Evolutionary conservation across 2,797 vertebrate species (phyloP).

Genomic region (Etheostoma nigrum): DNA sequence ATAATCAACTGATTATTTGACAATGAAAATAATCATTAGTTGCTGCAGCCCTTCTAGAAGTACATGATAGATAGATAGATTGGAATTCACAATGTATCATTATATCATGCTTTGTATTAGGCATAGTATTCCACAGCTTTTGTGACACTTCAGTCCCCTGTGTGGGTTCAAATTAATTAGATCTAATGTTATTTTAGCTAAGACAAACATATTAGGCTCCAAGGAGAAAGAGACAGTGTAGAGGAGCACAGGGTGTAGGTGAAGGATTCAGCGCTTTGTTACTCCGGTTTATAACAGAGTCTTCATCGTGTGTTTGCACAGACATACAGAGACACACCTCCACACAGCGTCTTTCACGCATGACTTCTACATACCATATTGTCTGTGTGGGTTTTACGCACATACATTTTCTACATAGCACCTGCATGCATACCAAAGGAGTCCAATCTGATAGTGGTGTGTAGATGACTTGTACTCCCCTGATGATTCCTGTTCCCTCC

Average conservation of each 20-base stretch:
- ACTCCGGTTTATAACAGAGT: slow-evolving; percentile 31
- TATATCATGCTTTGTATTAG: background rate
- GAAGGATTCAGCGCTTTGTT: slow-evolving; percentile 19
- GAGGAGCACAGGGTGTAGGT: background rate
- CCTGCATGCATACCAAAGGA: slow-evolving; percentile 1
- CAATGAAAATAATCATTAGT: no score
- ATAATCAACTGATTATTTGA: no score
- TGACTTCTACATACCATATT: slow-evolving; percentile 13
- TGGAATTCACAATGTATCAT: no score
- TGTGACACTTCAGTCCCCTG: background rate
- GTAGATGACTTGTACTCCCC: slow-evolving; percentile 24
- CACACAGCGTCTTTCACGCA: background rate
- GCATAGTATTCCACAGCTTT: background rate
- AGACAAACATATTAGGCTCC: slow-evolving; percentile 10
- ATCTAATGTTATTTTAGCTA: slow-evolving; percentile 8
- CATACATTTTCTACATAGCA: background rate
- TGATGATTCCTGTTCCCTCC: slow-evolving; percentile 20
- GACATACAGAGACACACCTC: slow-evolving; percentile 1
- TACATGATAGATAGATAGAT: no score
- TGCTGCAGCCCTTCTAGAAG: no score
- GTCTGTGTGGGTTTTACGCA: background rate
- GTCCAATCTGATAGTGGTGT: slow-evolving; percentile 38
- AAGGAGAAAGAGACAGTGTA: background rate
- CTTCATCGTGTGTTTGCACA: slow-evolving; percentile 15
- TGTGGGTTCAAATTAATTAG: background rate